Evolutionary conservation across 2,113 vertebrate genomes (phyloP).

Genomic region (Pterocles gutturalis): DNA sequence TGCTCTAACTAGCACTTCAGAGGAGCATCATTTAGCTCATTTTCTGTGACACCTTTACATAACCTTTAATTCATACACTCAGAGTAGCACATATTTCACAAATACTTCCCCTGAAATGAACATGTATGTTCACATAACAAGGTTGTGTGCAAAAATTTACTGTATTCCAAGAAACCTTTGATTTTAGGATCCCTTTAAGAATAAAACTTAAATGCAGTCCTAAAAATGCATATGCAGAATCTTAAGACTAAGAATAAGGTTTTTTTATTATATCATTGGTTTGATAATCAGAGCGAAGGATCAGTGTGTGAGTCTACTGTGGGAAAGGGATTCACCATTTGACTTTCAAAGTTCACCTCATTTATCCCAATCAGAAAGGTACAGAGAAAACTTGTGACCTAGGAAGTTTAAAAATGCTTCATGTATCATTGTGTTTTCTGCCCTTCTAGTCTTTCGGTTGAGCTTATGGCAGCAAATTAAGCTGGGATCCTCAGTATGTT

Average conservation of each 20-base stretch:
- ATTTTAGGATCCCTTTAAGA: neutral
- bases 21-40: neutral
- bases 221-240: neutral
- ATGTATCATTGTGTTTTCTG: neutral
- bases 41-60: neutral
- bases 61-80: neutral
- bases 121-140: neutral
- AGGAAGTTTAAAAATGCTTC: neutral
- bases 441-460: neutral
- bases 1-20: neutral
- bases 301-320: neutral
- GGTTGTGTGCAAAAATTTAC: neutral
- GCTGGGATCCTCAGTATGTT: neutral
- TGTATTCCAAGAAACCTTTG: neutral
- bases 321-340: neutral
- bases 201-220: neutral
- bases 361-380: neutral
- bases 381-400: neutral
- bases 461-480: neutral
- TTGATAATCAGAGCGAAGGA: neutral
- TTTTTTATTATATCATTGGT: neutral
- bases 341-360: neutral
- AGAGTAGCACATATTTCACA: neutral
- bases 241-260: neutral
- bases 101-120: neutral